Conservation (phyloP, 2,113 vertebrate species). For the Xenus cinereus region DNA sequence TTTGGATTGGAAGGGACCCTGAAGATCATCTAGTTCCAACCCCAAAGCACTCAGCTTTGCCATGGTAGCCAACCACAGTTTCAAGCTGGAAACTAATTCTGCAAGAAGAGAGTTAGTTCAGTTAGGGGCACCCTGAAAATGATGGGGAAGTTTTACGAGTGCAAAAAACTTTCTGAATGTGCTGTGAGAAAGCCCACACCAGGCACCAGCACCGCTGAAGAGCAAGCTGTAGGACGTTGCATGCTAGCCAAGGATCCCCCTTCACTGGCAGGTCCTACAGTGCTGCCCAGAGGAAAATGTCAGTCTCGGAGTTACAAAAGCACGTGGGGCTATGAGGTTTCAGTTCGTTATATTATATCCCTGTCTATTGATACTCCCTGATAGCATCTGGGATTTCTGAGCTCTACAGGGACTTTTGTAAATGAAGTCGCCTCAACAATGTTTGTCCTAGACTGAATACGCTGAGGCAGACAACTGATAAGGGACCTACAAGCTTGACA, state of each 20-base stretch:
- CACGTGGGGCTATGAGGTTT: conserved; percentile 55
- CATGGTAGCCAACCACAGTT: fast-evolving
- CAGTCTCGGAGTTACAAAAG: neutral
- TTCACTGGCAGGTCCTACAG: neutral
- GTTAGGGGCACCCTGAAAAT: neutral
- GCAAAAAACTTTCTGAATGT: neutral
- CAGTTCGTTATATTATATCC: conserved; percentile 29
- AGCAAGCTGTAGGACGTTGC: neutral
- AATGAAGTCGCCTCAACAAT: neutral
- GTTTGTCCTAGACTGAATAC: conserved; percentile 21
- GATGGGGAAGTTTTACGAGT: neutral
- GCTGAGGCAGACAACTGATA: neutral
- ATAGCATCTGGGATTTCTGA: conserved; percentile 64
- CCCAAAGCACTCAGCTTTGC: neutral
- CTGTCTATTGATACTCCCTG: neutral
- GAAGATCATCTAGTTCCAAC: neutral
- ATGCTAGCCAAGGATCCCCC: neutral
- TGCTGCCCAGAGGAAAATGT: neutral
- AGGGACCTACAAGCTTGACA: conserved; percentile 49
- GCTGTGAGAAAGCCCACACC: neutral
- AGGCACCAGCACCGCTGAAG: neutral
- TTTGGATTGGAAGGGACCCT: neutral
- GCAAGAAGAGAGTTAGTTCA: neutral
- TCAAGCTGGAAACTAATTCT: neutral
- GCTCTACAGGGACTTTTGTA: neutral